Conservation (phyloP, 2,113 vertebrate species). For the Onychostruthus taczanowskii region DNA sequence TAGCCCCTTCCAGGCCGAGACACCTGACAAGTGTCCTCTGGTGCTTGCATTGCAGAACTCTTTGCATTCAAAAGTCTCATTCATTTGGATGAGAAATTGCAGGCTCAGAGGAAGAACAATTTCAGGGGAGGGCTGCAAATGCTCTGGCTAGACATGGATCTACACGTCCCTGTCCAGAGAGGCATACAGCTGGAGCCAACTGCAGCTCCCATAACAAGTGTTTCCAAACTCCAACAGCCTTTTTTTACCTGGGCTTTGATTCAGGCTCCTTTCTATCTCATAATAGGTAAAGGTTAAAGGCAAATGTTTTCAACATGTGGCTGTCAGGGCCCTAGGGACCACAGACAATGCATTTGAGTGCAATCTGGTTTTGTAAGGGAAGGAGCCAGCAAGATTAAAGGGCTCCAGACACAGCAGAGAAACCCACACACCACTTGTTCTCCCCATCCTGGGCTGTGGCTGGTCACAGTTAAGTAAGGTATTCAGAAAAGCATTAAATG, state of each 20-base stretch:
- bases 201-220: neutral
- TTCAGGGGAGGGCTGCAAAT: neutral
- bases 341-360: neutral
- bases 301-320: neutral
- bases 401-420: conserved; percentile 3
- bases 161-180: neutral
- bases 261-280: neutral
- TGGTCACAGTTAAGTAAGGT: neutral
- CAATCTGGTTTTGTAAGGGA: neutral
- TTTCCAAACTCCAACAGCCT: neutral
- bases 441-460: neutral
- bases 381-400: neutral
- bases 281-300: conserved; percentile 5
- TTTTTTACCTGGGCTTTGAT: neutral
- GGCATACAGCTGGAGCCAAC: neutral
- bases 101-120: neutral
- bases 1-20: neutral
- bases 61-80: neutral
- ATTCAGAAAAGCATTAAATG: neutral
- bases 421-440: conserved; percentile 1
- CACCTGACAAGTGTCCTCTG: neutral
- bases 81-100: neutral
- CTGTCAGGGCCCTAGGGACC: neutral
- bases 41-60: neutral
- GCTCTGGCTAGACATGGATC: neutral